phyloP scores from a whole-genome alignment of 2,113 vertebrate species.

The Hemichromis elongatus region DNA sequence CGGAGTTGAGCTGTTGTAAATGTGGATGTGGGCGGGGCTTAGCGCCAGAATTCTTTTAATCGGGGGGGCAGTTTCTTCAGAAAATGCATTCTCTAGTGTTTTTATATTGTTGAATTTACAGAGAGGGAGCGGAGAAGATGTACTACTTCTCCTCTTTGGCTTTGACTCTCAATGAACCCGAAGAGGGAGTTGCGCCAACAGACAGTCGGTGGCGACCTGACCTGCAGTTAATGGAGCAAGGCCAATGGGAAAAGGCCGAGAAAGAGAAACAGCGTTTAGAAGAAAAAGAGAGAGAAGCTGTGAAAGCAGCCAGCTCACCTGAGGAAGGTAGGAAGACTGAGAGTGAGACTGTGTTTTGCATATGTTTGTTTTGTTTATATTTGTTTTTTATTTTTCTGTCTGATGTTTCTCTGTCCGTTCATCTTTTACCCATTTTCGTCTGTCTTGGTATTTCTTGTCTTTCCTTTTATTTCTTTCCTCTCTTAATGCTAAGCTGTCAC shows the following conservation, averaged over 20 bases:
- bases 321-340: conserved; percentile 74
- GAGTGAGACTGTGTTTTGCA: background rate
- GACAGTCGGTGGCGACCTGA: conserved; percentile 90
- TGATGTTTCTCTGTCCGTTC: background rate
- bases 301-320: conserved; percentile 60
- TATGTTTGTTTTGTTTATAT: background rate
- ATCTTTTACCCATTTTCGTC: background rate
- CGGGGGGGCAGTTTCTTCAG: too few species aligned
- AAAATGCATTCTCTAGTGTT: too few species aligned
- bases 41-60: too few species aligned
- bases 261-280: conserved; percentile 91
- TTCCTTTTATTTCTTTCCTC: conserved; percentile 9
- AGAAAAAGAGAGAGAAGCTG: conserved; percentile 88
- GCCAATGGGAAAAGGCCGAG: conserved; percentile 93
- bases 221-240: conserved; percentile 93
- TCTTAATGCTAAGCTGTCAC: conserved; percentile 63
- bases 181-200: conserved; percentile 84
- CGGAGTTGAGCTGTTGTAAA: background rate
- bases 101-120: conserved; percentile 27
- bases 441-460: conserved; percentile 26
- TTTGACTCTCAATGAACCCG: conserved; percentile 85
- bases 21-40: too few species aligned
- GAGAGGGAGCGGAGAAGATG: conserved; percentile 93
- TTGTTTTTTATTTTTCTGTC: background rate
- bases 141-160: conserved; percentile 95